Conservation (phyloP, 2,113 vertebrate genomes). For the Vireo altiloquus region DNA sequence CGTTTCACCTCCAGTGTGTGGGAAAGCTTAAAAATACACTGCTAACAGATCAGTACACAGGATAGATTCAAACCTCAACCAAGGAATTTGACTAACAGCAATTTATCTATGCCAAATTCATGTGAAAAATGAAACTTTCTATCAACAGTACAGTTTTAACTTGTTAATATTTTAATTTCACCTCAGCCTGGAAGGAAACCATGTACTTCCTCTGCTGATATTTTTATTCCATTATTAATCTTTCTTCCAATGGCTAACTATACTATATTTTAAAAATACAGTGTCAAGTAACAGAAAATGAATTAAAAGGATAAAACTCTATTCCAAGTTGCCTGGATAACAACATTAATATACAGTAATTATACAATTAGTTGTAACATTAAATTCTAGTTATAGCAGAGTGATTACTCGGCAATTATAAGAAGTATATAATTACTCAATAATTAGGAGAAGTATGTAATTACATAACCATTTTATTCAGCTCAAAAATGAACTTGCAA, state of each 20-base stretch:
- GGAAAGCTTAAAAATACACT: not conserved
- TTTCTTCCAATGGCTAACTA: conserved; percentile 27
- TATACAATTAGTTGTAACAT: conserved; percentile 84
- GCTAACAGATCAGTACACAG: not conserved
- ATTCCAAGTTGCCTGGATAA: conserved; percentile 74
- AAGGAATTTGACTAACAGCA: not conserved
- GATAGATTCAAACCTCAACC: not conserved
- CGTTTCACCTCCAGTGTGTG: not conserved
- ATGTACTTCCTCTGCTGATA: not conserved
- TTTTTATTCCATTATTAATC: conserved; percentile 15
- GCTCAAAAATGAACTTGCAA: conserved; percentile 63
- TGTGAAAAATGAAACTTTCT: not conserved
- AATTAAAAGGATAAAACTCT: conserved; percentile 59
- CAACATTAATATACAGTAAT: conserved; percentile 79
- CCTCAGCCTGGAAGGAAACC: not conserved
- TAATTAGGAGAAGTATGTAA: conserved; percentile 82
- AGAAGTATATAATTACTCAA: conserved; percentile 82
- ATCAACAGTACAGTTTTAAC: not conserved
- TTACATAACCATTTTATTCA: conserved; percentile 78
- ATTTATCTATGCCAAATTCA: not conserved
- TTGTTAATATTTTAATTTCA: not conserved
- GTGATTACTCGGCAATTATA: conserved; percentile 82
- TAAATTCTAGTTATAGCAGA: conserved; percentile 80
- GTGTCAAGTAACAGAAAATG: conserved; percentile 31
- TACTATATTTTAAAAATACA: conserved; percentile 37